Base-by-base conservation (phyloP, 2,113 vertebrate genomes). In the Brienomyrus longianalis region DNA sequence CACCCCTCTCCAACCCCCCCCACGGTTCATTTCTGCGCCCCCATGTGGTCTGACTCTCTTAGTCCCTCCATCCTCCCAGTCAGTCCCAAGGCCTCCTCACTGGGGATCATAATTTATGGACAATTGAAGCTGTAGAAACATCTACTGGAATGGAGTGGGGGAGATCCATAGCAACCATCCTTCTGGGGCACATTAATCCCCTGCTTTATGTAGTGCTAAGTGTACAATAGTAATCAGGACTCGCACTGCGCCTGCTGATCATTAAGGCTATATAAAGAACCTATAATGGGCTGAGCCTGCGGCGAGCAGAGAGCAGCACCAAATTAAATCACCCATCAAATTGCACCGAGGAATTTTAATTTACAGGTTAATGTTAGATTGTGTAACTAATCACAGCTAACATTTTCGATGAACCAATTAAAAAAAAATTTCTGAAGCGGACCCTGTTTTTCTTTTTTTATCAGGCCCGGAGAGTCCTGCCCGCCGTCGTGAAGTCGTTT, bases 281-380 rank as follows among this genome's bases (percentile, higher is more conserved):
- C 99, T 97, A 99, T 99, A 98, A 99, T 99, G 98, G 98, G 98
- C 99, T 99, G 98, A 99, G 97, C 98, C 98, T 95, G 97, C 97
- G 96, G 98, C 97, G 95, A 97, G 97, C 95, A 96, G 97, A 97
- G 94, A 92, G 92, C 96, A 96, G 96, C 96, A 97, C 97, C 97
- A 98, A 99, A 99, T 99, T 99, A 99, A 99, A 99, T 99, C 98
- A 99, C 97, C 98, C 98, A 98, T 99, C 98, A 99, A 99, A 99
- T 98, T 99, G 98, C 97, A 98, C 96, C 96, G 97, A 98, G 97
- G 97, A 98, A 98, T 99, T 99, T 99, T 99, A 99, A 99, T 99
- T 99, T 98, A 99, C 98, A 99, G 98, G 98, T 99, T 99, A 99
- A 99, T 99, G 97, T 97, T 96, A 96, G 97, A 98, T 99, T 99